Evolutionary conservation across 2,888 invertebrate species (phyloP).

Genomic region (Cyaniris semiargus): DNA sequence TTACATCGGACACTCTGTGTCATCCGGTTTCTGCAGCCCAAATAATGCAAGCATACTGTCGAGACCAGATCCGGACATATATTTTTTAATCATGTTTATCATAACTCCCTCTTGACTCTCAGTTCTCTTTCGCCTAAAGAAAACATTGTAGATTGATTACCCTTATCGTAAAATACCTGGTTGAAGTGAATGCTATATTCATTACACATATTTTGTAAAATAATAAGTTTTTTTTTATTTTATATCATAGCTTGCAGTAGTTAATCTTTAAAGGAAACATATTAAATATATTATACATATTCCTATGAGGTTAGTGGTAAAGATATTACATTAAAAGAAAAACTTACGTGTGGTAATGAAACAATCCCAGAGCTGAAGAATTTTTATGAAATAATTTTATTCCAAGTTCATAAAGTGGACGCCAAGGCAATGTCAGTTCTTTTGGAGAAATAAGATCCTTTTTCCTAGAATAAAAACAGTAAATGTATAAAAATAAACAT

Average conservation of each 20-base stretch:
- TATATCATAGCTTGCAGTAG: neutral
- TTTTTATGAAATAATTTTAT: conserved; percentile 80
- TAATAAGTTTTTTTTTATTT: neutral
- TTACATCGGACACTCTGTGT: conserved; percentile 67
- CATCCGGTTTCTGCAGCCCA: conserved; percentile 57
- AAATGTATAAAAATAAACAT: neutral
- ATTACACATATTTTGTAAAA: neutral
- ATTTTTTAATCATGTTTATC: conserved; percentile 66
- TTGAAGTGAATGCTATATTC: neutral
- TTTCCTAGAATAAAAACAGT: conserved; percentile 80
- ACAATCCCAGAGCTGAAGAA: conserved; percentile 81
- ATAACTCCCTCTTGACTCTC: conserved; percentile 56
- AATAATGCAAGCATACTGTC: conserved; percentile 63
- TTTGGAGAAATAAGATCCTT: conserved; percentile 86
- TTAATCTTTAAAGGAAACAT: neutral
- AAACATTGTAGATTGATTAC: conserved; percentile 43
- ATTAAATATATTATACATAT: no score
- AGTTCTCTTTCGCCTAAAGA: conserved; percentile 63
- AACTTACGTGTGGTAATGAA: conserved; percentile 78
- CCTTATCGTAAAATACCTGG: neutral
- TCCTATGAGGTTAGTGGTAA: neutral
- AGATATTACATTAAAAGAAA: neutral
- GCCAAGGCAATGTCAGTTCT: conserved; percentile 92
- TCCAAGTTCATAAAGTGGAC: conserved; percentile 88
- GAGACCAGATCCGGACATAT: conserved; percentile 67